Evolutionary conservation across 1,140 invertebrate species (phyloP), one percentile per base, ranked within the genome.

Genomic region (Dreissena polymorpha): DNA sequence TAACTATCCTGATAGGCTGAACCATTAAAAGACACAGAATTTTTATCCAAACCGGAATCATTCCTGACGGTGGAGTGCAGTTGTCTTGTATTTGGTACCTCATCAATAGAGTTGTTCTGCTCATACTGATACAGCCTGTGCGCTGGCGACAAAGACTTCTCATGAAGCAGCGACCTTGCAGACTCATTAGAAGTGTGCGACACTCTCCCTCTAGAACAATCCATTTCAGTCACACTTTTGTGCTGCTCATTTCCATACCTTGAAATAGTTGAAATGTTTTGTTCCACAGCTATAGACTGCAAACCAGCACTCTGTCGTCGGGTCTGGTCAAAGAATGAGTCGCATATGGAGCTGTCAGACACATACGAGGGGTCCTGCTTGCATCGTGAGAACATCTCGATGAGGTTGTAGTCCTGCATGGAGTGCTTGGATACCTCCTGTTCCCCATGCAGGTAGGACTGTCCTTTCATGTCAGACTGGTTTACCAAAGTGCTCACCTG

Each of bases 331-430:
- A 71, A 72, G 16, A 80, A 63, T 60, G 67, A 68, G 16, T 80
- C 78, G 71, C 69, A 64, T 13, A 80, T 72, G 7, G 78, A 80
- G 51, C 50, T 27, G 53, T 71, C 25, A 10, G 78, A 80, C 8
- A 80, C 69, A 65, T 63, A 80, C 10, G 78, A 80, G 60, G 78
- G 78, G 55, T 80, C 78, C 14, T 69, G n/a, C 51, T 72, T 80
- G 53, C 67, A 71, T 0, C 69, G 67, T 25, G 78, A 70, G 69
- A 80, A 80, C 78, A 80, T 80, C 67, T 80, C 78, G 10, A 80
- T 68, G 27, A 80, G 51, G 27, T 80, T 80, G 18, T 71, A 72
- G 55, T 80, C 78, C 23, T 53, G 78, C 6, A 80, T 72, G 50
- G 78, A 80, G 14, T 72, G 55, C 25, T 80, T 57, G 57, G 57